Evolutionary conservation across 2,113 vertebrate species (phyloP), one percentile per base, ranked within the genome.

Genomic region (Proteles cristata): DNA sequence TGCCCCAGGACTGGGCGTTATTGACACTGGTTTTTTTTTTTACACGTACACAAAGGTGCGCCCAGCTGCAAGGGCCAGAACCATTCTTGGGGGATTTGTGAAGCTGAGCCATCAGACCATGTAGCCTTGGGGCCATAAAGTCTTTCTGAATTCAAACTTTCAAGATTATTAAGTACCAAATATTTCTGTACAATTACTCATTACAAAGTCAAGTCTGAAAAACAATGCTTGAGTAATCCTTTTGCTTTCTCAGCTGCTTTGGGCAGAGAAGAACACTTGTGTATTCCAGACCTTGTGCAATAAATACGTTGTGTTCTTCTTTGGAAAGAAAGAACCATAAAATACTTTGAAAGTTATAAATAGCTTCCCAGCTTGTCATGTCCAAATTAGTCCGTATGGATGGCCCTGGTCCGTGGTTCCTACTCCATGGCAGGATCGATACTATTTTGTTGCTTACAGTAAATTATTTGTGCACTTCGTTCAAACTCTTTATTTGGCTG

Each of bases 321-420:
- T 96, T 80, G 84, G 84, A 93, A 96, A 96, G 92, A 94, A 96
- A 95, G 89, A 92, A 45, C 25, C 53, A 65, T 94, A 96, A 97
- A 95, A 94, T 96, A 95, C 79, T 92, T 86, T 94, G 80, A 88
- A 97, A 93, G 88, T 93, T 97, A 97, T 95, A 95, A 97, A 97
- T 95, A 95, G 86, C 48, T 92, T 89, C 92, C 74, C 87, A 93
- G 85, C 71, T 97, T 94, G 85, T 96, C 85, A 83, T 91, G 77
- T 86, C 96, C 86, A 96, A 96, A 96, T 94, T 94, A 93, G 94
- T 94, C 71, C 90, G 55, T 77, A 89, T 63, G 79, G 88, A 96
- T 96, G 55, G 63, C 25, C 89, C 61, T 33, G 68, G 87, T 69
- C 87, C 74, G 87, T 48, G 61, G 33, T 97, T 94, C 79, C 39